Base-by-base conservation (phyloP, 2,113 vertebrate species). In the Tupaia tana region DNA sequence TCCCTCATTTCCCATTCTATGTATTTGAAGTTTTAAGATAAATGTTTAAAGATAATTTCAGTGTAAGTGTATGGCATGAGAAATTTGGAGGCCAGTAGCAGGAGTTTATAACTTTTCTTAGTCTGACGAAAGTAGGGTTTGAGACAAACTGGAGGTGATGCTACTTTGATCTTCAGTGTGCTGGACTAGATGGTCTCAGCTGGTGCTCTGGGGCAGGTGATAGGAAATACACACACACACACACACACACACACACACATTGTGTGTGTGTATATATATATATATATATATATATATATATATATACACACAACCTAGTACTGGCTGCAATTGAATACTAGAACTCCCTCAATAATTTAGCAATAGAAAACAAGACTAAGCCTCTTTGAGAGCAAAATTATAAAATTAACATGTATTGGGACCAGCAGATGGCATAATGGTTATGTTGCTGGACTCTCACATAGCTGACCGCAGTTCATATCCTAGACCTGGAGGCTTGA, bases 331-430 rank as follows among this genome's bases (percentile, higher is more conserved):
- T 54, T 89, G 58, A 27, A n/a, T 29, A 6, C 24, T 91, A 4
- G 66, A 64, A 77, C 10, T 87, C 25, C 19, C 10, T 89, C 10
- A 87, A 71, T 56, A 79, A 75, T 10, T 92, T 92, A 79, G 20
- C 94, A 93, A 74, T 27, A 69, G 59, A 95, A 69, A 92, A 86
- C 71, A 77, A 91, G n/a, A 80, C 82, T 69, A 94, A 67, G 20
- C 86, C 15, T 81, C 12, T 66, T 34, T 64, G 67, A 80, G 29
- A 78, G 25, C 64, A 84, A 54, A 94, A 84, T 96, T 67, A 75
- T 66, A 54, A 56, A 75, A 86, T 90, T 75, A 71, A 85, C 5
- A 61, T 10, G 31, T 63, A 13, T 59, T 90, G 22, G 12, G 1
- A 43, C 43, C 43, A 43, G 43, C 43, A 43, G 43, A 43, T 43